Conservation (phyloP, 2,113 vertebrate species). For the Laticauda colubrina region DNA sequence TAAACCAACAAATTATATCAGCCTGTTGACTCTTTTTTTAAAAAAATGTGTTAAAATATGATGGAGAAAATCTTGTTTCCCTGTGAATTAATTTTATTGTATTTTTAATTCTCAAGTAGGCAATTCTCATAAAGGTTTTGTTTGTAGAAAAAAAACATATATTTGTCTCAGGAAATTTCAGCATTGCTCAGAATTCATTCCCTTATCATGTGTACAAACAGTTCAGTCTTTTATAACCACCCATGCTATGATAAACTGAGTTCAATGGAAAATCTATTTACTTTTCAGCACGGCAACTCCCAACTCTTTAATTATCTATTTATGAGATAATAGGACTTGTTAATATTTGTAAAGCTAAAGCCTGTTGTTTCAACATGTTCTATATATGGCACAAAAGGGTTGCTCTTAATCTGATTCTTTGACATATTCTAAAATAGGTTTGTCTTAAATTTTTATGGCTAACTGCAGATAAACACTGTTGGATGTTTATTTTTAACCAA, state of each 20-base stretch:
- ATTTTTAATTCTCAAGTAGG: not conserved
- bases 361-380: not conserved
- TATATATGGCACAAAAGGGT: slow-evolving; percentile 6
- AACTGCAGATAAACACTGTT: not conserved
- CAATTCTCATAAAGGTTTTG: not conserved
- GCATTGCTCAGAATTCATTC: slow-evolving; percentile 42
- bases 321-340: slow-evolving; percentile 15
- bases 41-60: not conserved
- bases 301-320: slow-evolving; percentile 37
- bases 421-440: not conserved
- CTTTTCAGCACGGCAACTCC: slow-evolving; percentile 50
- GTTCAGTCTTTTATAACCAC: slow-evolving; percentile 53
- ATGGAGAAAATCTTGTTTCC: not conserved
- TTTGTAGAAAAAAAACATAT: not conserved
- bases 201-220: slow-evolving; percentile 54
- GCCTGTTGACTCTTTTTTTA: not conserved
- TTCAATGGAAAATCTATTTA: slow-evolving; percentile 60
- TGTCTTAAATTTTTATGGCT: slow-evolving; percentile 15
- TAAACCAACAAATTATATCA: not conserved
- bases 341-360: slow-evolving; percentile 14
- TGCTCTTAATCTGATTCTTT: slow-evolving; percentile 31
- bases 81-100: not conserved
- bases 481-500: not conserved
- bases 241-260: slow-evolving; percentile 53
- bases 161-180: not conserved